Evolutionary conservation across 2,888 invertebrate species (phyloP), one percentile per base, ranked within the genome.

Genomic region (Orthonychiurus folsomi): DNA sequence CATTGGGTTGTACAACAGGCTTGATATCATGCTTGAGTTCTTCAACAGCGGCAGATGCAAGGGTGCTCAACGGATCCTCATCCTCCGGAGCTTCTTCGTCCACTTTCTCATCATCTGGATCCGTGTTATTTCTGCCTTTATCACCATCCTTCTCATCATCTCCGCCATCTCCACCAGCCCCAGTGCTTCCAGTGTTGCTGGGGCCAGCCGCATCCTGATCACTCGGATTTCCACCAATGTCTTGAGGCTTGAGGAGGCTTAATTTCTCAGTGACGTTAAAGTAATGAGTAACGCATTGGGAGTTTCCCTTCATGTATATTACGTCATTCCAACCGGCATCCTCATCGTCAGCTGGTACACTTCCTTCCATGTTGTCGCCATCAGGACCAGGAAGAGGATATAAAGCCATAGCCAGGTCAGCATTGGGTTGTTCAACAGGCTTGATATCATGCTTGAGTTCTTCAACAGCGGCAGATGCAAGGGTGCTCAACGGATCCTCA

Each of bases 251-350:
- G 76, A 70, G 50, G 2, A 59, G 53, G 1, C 63, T 63, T 20
- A 73, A 50, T 54, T 73, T 70, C 50, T 72, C 71, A 25, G 65
- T 67, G 15, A 70, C 67, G 18, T 68, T 69, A 50, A 67, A 85
- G 76, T 85, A 88, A 74, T 83, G 83, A 64, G 84, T 82, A 71
- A 95, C 93, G 66, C 88, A 86, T 75, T 85, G 89, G 59, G 86
- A 85, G 15, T 88, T 88, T 61, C 87, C 88, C 76, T 89, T 91
- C 59, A 94, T 89, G 67, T 95, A 86, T 28, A 92, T 94, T 2
- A 96, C 95, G 67, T 95, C 94, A 77, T 86, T 91, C 97, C 97
- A 97, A 53, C 85, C 83, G 68, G 85, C 83, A 75, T 85, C 84
- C 20, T 53, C 9, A 15, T 53, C 53, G n/a, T 12, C 9, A 21